A percentile compares a stretch with the other conserved stretches of the same genome.
These are phyloP conservation scores for Megaustenia siamemsis DNA, from an alignment of 2,888 invertebrate genomes.

Conservation along the genomic window DNA sequence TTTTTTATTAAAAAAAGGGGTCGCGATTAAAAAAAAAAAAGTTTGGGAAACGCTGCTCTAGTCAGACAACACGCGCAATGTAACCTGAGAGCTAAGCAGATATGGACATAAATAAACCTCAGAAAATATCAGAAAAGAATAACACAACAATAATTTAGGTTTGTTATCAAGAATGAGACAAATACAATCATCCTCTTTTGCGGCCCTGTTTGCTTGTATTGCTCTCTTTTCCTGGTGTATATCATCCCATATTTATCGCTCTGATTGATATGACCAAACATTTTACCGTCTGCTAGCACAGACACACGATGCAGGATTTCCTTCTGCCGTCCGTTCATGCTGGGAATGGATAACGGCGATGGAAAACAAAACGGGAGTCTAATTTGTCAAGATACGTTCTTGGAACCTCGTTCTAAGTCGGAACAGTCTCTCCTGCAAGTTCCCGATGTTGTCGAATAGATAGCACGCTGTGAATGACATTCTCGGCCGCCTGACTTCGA, in stretches of 20 bases:
- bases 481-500: constrained; percentile 33
- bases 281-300: constrained; percentile 19
- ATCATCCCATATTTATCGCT: constrained; percentile 21
- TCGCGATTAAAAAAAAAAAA: too few relatives aligned
- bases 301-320: constrained; percentile 39
- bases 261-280: constrained; percentile 44
- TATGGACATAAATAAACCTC: neutral
- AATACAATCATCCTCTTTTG: neutral
- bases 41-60: too few relatives aligned
- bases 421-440: constrained; percentile 34
- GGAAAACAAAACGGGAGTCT: constrained; percentile 35
- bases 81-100: neutral
- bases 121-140: neutral
- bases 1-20: too few relatives aligned
- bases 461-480: constrained; percentile 47
- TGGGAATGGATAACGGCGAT: constrained; percentile 41
- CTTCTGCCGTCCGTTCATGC: constrained; percentile 12
- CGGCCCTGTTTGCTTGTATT: neutral
- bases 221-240: neutral
- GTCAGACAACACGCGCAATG: too few relatives aligned
- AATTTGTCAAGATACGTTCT: constrained; percentile 37
- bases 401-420: neutral
- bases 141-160: neutral
- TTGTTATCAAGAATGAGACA: constrained; percentile 7
- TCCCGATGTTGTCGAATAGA: constrained; percentile 38